These are phyloP conservation scores for Campoletis raptor DNA, from an alignment of 2,888 invertebrate species.

Conservation along the genomic window DNA sequence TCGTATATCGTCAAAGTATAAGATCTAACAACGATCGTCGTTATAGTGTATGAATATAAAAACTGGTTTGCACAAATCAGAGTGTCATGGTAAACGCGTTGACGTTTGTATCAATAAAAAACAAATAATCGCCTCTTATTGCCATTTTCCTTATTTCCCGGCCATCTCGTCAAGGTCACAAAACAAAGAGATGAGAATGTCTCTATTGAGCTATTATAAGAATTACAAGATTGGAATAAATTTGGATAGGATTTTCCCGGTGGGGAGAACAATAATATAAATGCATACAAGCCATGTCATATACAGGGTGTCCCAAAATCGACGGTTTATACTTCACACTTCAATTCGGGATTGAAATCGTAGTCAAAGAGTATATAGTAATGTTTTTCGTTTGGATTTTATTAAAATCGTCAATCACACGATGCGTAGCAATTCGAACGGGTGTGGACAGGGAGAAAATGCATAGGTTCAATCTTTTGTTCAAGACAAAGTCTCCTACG, in stretches of 20 bases:
- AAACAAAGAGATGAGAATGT: slow-evolving; percentile 1
- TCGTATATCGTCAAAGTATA: slow-evolving; percentile 45
- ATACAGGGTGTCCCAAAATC: neutral
- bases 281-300: slow-evolving; percentile 17
- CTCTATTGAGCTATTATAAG: neutral
- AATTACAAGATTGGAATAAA: neutral
- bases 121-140: neutral
- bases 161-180: neutral
- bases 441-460: no score
- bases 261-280: neutral
- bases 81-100: slow-evolving; percentile 46
- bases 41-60: slow-evolving; percentile 43
- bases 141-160: slow-evolving; percentile 27
- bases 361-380: neutral
- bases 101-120: slow-evolving; percentile 50
- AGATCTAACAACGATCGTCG: slow-evolving; percentile 15
- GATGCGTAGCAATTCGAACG: no score
- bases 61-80: slow-evolving; percentile 50
- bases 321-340: neutral
- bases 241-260: slow-evolving; percentile 7
- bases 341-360: neutral
- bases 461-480: no score
- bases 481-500: no score
- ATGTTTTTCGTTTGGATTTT: neutral
- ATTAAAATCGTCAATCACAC: no score